phyloP scores from a whole-genome alignment of 2,888 invertebrate genomes.

The Nowickia ferox region DNA sequence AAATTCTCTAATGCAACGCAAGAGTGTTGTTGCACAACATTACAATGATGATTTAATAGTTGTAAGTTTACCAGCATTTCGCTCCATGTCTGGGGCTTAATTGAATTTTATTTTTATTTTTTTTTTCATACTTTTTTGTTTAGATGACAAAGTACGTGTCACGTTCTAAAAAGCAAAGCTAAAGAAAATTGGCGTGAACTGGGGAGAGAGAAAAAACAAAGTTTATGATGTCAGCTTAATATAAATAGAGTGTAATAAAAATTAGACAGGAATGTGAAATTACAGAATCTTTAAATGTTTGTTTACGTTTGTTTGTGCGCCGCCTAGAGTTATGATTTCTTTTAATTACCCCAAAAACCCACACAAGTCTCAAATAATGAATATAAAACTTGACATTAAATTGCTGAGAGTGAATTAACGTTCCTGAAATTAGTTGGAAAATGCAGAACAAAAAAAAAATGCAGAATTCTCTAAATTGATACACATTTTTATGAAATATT shows the following conservation, averaged over 20 bases:
- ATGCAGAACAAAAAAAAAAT: no score
- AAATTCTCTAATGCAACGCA: conserved; percentile 4
- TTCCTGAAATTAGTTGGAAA: no score
- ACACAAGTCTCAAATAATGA: neutral
- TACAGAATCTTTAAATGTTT: conserved; percentile 33
- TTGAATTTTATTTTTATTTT: conserved; percentile 47
- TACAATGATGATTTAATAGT: conserved; percentile 58
- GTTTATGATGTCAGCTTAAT: conserved; percentile 61
- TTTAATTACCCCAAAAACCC: conserved; percentile 17
- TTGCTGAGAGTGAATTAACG: conserved; percentile 13
- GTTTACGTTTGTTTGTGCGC: neutral
- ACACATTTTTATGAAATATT: no score
- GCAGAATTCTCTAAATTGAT: no score
- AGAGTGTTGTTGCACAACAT: neutral
- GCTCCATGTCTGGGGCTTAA: conserved; percentile 41
- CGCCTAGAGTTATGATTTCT: neutral
- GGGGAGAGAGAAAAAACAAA: neutral
- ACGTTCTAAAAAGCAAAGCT: conserved; percentile 44
- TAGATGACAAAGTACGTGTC: conserved; percentile 59
- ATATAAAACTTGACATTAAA: neutral
- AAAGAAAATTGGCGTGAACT: conserved; percentile 43
- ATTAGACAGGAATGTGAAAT: conserved; percentile 40
- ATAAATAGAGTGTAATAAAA: conserved; percentile 34
- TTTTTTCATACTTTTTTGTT: conserved; percentile 1
- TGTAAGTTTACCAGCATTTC: conserved; percentile 12